Percentiles rank a stretch among this genome's conserved stretches.
Conservation (phyloP, 2,797 vertebrate genomes). For the Chelon auratus region DNA sequence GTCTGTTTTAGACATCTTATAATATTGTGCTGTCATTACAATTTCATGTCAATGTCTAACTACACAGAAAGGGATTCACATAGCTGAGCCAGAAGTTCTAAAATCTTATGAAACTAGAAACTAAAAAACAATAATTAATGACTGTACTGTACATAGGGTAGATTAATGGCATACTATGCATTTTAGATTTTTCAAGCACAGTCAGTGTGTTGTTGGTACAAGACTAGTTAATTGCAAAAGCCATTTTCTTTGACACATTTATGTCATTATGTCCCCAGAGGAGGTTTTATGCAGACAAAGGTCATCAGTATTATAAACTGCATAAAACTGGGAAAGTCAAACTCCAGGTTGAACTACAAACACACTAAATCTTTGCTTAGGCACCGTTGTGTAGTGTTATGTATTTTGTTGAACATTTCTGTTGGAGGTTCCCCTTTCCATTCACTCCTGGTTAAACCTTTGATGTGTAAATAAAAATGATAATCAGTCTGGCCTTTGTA, state of each 20-base stretch:
- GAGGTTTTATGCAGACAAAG: background rate
- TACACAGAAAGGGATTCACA: too few species aligned
- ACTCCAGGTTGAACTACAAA: background rate
- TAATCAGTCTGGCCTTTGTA: constrained; percentile 58
- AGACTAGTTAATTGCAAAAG: background rate
- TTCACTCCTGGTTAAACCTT: constrained; percentile 18
- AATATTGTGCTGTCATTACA: too few species aligned
- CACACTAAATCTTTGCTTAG: background rate
- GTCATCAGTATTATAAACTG: background rate
- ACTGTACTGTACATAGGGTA: background rate
- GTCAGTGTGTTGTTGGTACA: too few species aligned
- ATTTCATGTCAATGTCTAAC: too few species aligned
- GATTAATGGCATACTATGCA: background rate
- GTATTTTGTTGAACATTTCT: background rate
- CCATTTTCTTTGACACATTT: background rate
- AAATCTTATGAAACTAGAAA: too few species aligned
- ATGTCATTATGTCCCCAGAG: background rate
- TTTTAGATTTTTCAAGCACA: background rate
- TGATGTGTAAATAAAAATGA: constrained; percentile 46
- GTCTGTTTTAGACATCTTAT: too few species aligned
- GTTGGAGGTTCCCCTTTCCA: constrained; percentile 8
- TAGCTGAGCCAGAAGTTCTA: too few species aligned
- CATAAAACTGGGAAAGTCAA: background rate
- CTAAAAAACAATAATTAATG: too few species aligned
- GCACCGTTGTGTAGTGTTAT: background rate